phyloP scores from a whole-genome alignment of 2,888 invertebrate species.

The Dendrolimus pini region DNA sequence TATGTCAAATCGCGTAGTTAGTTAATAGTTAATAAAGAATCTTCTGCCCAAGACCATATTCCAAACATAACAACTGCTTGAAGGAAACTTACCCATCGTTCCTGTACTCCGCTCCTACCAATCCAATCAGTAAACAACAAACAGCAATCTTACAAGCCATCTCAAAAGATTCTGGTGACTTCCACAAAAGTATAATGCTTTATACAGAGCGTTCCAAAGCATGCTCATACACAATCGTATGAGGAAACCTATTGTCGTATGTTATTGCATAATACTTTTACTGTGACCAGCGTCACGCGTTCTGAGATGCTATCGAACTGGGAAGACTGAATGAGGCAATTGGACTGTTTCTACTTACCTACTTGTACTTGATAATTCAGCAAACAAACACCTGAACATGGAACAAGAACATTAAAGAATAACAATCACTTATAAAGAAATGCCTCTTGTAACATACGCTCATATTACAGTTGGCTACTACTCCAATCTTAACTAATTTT shows the following conservation, averaged over 20 bases:
- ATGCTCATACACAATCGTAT: constrained; percentile 59
- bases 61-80: background rate
- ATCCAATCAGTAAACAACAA: constrained; percentile 23
- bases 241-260: constrained; percentile 62
- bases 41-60: too few species aligned
- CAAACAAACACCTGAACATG: background rate
- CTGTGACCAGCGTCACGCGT: constrained; percentile 35
- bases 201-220: constrained; percentile 64
- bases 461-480: too few species aligned
- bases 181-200: constrained; percentile 45
- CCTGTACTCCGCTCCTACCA: constrained; percentile 42
- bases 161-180: constrained; percentile 35
- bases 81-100: constrained; percentile 50
- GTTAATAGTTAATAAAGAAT: too few species aligned
- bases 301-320: constrained; percentile 40
- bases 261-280: constrained; percentile 48
- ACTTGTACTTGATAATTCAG: background rate
- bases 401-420: too few species aligned
- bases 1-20: too few species aligned
- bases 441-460: too few species aligned
- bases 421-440: too few species aligned
- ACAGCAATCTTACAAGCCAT: constrained; percentile 39
- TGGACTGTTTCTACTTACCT: constrained; percentile 12
- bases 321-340: constrained; percentile 27
- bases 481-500: too few species aligned